These are phyloP conservation scores for Lucilia sericata DNA, from an alignment of 1,140 invertebrate species.

Conservation along the genomic window DNA sequence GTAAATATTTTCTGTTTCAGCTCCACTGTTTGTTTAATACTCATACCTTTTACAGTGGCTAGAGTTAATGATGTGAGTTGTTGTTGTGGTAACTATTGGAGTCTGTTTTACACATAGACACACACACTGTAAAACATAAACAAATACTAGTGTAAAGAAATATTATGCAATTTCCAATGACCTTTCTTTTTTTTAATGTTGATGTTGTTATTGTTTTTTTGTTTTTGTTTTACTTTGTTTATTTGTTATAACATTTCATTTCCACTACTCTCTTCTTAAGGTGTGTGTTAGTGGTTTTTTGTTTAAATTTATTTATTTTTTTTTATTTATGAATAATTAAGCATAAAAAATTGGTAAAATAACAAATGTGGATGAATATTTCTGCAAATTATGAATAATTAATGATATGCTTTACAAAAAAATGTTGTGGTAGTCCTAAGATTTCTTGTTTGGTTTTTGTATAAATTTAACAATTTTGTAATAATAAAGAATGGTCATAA, in stretches of 20 bases:
- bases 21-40: too few species aligned
- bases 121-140: neutral
- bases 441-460: too few species aligned
- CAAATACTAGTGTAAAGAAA: neutral
- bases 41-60: neutral
- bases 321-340: slow-evolving; percentile 2
- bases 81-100: neutral
- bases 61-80: neutral
- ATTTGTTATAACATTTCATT: slow-evolving; percentile 14
- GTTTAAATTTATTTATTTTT: slow-evolving; percentile 27
- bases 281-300: neutral
- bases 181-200: slow-evolving; percentile 38
- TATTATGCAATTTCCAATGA: slow-evolving; percentile 43
- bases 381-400: slow-evolving; percentile 33
- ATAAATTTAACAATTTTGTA: too few species aligned
- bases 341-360: slow-evolving; percentile 8
- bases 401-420: too few species aligned
- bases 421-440: too few species aligned
- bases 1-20: too few species aligned
- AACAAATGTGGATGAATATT: slow-evolving; percentile 32
- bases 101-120: neutral
- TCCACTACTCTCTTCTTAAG: neutral
- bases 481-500: too few species aligned
- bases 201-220: neutral
- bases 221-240: neutral